A percentile compares a stretch with the other conserved stretches of the same genome.
Conservation (phyloP, 1,140 invertebrate species). For the Batillaria attramentaria region DNA sequence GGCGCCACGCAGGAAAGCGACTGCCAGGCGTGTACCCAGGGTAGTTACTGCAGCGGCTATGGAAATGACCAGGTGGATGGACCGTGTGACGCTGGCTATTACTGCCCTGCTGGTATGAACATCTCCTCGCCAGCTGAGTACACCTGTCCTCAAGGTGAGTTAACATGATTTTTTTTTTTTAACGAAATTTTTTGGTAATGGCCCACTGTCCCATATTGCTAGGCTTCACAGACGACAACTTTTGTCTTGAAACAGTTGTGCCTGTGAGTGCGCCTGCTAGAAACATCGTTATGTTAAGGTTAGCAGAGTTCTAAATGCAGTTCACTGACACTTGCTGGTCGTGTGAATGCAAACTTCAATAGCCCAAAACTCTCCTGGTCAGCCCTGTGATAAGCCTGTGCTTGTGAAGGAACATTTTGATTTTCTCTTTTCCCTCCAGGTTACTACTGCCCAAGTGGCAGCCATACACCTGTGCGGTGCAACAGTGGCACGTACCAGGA, state of each 20-base stretch:
- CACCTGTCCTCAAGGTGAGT: slow-evolving; percentile 62
- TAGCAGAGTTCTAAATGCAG: too few relatives aligned
- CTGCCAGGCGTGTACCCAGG: slow-evolving; percentile 59
- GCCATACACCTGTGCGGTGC: slow-evolving; percentile 57
- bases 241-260: too few relatives aligned
- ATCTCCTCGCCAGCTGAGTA: slow-evolving; percentile 55
- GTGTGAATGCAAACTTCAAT: too few relatives aligned
- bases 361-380: too few relatives aligned
- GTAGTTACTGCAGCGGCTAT: slow-evolving; percentile 63
- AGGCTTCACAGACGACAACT: neutral
- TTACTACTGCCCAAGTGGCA: slow-evolving; percentile 62
- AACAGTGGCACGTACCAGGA: slow-evolving; percentile 63
- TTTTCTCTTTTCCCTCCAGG: slow-evolving; percentile 45
- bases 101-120: slow-evolving; percentile 64
- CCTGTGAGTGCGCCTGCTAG: too few relatives aligned
- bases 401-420: neutral
- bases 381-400: too few relatives aligned
- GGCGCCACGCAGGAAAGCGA: slow-evolving; percentile 47
- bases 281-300: too few relatives aligned
- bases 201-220: neutral
- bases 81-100: slow-evolving; percentile 60
- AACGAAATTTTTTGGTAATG: neutral
- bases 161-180: neutral
- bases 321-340: too few relatives aligned
- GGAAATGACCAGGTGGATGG: slow-evolving; percentile 56